phyloP scores from a whole-genome alignment of 2,113 vertebrate species.

The Onychorhynchus coronatus region DNA sequence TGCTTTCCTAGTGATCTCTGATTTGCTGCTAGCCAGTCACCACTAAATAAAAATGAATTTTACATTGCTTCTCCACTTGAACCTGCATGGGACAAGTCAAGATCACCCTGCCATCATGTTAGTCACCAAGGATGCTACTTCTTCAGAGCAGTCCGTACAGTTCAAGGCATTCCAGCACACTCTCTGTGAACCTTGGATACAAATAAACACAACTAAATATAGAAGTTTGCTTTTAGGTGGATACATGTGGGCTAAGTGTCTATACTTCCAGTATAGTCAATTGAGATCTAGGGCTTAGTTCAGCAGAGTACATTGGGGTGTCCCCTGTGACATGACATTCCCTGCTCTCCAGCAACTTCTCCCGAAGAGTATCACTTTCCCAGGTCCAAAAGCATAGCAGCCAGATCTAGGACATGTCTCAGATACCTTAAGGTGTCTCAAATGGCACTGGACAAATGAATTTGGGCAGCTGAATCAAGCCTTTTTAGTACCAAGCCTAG shows the following conservation, averaged over 20 bases:
- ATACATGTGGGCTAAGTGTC: neutral
- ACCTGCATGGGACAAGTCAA: neutral
- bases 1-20: neutral
- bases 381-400: neutral
- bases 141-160: neutral
- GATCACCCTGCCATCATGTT: neutral
- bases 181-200: neutral
- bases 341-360: neutral
- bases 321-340: neutral
- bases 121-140: neutral
- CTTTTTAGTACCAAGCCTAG: neutral
- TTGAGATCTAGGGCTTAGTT: neutral
- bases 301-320: neutral
- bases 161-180: neutral
- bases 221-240: neutral
- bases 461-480: neutral
- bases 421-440: constrained; percentile 24
- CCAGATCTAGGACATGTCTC: neutral
- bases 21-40: neutral
- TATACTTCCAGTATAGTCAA: accelerated
- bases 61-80: accelerated
- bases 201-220: constrained; percentile 1
- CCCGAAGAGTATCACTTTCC: neutral
- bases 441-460: neutral
- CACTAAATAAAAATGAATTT: neutral